phyloP scores from a whole-genome alignment of 2,888 invertebrate species.

The Blastobasis adustella region DNA sequence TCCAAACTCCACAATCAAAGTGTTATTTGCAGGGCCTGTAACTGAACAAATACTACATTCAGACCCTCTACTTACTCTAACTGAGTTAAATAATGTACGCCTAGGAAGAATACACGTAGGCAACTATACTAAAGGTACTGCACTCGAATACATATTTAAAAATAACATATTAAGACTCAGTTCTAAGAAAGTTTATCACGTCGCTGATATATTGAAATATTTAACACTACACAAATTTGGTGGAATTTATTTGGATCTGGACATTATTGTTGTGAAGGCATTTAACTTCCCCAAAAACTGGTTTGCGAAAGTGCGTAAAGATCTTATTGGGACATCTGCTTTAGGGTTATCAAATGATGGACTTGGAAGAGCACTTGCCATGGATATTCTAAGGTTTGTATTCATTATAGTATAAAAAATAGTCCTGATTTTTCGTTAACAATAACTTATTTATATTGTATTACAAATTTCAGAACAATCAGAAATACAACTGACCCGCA shows the following conservation, averaged over 20 bases:
- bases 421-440: no score
- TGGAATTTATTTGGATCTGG: constrained; percentile 32
- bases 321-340: not conserved
- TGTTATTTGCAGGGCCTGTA: constrained; percentile 20
- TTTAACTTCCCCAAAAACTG: not conserved
- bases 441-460: no score
- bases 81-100: not conserved
- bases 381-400: not conserved
- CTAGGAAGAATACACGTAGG: not conserved
- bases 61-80: not conserved
- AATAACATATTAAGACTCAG: not conserved
- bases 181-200: not conserved
- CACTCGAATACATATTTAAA: not conserved
- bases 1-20: constrained; percentile 65
- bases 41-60: not conserved
- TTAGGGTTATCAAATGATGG: not conserved
- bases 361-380: not conserved
- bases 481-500: no score
- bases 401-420: no score
- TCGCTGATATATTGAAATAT: not conserved
- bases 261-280: not conserved
- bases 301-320: not conserved
- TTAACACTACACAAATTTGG: constrained; percentile 71
- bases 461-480: no score
- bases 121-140: not conserved